Conservation (phyloP, 2,888 invertebrate species). For the Drosophila paranaensis region DNA sequence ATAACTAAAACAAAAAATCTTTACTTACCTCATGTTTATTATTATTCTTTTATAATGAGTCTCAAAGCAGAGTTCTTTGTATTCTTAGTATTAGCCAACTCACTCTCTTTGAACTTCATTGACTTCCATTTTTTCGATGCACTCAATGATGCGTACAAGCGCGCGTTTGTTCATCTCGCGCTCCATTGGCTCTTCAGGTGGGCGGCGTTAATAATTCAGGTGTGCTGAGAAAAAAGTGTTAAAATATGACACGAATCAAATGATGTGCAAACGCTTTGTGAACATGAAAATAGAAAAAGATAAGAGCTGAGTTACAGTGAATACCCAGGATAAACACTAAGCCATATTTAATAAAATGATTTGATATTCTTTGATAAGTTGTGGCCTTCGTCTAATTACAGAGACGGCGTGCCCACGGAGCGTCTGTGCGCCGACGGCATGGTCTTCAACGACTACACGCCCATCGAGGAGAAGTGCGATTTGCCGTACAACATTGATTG, state of each 20-base stretch:
- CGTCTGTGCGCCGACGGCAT: conserved; percentile 95
- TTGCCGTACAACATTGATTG: conserved; percentile 95
- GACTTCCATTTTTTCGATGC: background rate
- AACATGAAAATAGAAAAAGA: background rate
- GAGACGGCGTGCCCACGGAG: conserved; percentile 90
- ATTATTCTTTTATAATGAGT: too few relatives aligned
- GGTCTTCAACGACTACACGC: conserved; percentile 94
- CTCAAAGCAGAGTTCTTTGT: background rate
- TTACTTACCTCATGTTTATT: background rate
- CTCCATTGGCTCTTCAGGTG: conserved; percentile 40
- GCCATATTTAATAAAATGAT: background rate
- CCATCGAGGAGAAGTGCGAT: conserved; percentile 93
- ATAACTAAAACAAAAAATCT: too few relatives aligned
- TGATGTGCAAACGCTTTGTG: conserved; percentile 17
- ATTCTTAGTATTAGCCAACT: background rate
- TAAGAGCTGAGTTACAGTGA: background rate
- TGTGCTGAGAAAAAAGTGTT: conserved; percentile 42
- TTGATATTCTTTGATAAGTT: background rate
- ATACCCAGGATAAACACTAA: background rate
- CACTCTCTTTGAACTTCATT: conserved; percentile 17
- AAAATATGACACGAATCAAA: conserved; percentile 41
- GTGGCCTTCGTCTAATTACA: conserved; percentile 78
- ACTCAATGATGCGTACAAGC: conserved; percentile 45
- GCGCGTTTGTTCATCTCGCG: conserved; percentile 45
- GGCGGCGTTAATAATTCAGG: conserved; percentile 52